Base-by-base conservation (phyloP, 2,888 invertebrate genomes). In the Chironomus riparius region DNA sequence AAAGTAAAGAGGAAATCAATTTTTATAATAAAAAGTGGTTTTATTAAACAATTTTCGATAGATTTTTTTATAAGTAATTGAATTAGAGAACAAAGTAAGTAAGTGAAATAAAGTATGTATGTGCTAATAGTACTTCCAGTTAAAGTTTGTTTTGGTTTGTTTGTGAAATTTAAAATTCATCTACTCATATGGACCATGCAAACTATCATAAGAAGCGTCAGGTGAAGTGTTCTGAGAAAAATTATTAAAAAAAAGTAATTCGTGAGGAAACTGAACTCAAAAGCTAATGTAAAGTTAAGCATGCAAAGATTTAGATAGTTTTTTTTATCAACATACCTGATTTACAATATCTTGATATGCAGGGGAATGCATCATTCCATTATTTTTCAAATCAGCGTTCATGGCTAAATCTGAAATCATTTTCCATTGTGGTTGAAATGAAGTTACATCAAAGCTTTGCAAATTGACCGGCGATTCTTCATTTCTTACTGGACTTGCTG, bases 361-460 rank as follows among this genome's bases (percentile, higher is more conserved):
- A 13, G 97, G 95, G 77, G 91, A 90, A 79, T 91, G 91, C 50
- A 93, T 92, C 76, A 95, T 86, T 81, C 83, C 83, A 77, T 84
- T 84, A 79, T 83, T 84, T 80, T 97, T 97, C 77, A 97, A 87
- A 85, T 97, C 97, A 5, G 95, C 93, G 83, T 97, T 96, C 80
- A 97, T 89, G 78, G 97, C 97, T 86, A 97, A 97, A 85, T 97
- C 97, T 76, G 93, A 93, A 76, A 98, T 89, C 78, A 97, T 95
- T 86, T 97, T 97, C 98, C 97, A 98, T 62, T 95, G 96, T 76
- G 96, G 97, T 85, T 97, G 97, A 87, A 97, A 98, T 79, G 96
- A 95, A 77, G 88, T 88, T 80, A 89, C 89, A 85, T 98, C 97
- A 77, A 97, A 87, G 61, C 94, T 92, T 81, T 94, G 93, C 83